These are phyloP conservation scores for Steinernema hermaphroditum DNA, from an alignment of 2,888 invertebrate genomes.

Conservation along the genomic window DNA sequence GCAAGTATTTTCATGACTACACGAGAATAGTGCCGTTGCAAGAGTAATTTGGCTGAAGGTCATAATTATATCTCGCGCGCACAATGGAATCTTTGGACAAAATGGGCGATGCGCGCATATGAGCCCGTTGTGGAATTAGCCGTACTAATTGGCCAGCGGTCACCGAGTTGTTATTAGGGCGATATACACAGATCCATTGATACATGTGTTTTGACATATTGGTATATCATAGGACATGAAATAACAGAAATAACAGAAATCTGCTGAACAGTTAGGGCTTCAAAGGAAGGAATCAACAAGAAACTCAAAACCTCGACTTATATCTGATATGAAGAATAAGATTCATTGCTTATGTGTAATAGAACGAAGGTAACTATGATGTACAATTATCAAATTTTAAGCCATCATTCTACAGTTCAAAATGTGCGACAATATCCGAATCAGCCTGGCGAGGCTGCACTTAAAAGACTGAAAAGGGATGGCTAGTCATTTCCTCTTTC, in stretches of 20 bases:
- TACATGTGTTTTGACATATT: neutral
- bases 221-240: neutral
- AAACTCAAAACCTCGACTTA: too few species aligned
- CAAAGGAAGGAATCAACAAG: too few species aligned
- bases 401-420: too few species aligned
- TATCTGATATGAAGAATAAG: neutral
- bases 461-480: too few species aligned
- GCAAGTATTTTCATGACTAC: neutral
- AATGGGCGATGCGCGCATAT: neutral
- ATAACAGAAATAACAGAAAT: neutral
- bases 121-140: constrained; percentile 19
- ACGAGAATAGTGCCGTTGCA: neutral
- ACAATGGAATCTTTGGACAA: constrained; percentile 23
- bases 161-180: neutral
- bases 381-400: too few species aligned
- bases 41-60: constrained; percentile 22
- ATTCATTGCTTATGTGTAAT: neutral
- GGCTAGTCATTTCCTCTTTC: too few species aligned
- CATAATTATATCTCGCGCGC: constrained; percentile 5
- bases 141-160: constrained; percentile 23
- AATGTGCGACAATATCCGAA: too few species aligned
- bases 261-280: too few species aligned
- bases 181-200: neutral
- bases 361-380: too few species aligned
- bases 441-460: too few species aligned